These are phyloP conservation scores for Eumeta japonica DNA, from an alignment of 1,140 invertebrate genomes.

Conservation along the genomic window DNA sequence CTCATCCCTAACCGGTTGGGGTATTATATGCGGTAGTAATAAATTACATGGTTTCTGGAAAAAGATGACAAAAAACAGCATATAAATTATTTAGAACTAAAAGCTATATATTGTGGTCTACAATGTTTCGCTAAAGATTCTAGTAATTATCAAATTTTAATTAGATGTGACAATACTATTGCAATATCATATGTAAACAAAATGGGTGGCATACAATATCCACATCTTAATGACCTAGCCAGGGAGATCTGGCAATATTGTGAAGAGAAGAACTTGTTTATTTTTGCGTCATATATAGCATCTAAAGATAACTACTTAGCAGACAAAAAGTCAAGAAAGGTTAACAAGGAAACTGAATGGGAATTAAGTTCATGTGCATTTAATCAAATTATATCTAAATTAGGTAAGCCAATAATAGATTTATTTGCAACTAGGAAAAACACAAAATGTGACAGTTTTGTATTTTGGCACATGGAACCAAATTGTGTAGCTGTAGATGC, in stretches of 20 bases:
- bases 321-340: slow-evolving; percentile 12
- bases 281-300: slow-evolving; percentile 33
- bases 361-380: no score
- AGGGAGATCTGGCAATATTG: slow-evolving; percentile 41
- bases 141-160: slow-evolving; percentile 20
- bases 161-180: no score
- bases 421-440: slow-evolving; percentile 19
- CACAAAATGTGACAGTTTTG: slow-evolving; percentile 17
- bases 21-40: slow-evolving; percentile 5
- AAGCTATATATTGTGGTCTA: slow-evolving; percentile 26
- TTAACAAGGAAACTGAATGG: no score
- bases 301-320: no score
- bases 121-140: slow-evolving; percentile 27
- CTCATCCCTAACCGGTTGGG: no score
- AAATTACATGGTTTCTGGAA: no score
- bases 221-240: no score
- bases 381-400: slow-evolving; percentile 13
- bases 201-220: slow-evolving; percentile 25
- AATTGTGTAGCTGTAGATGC: no score
- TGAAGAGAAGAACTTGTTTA: no score
- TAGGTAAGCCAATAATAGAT: slow-evolving; percentile 17
- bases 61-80: no score
- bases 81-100: slow-evolving; percentile 17
- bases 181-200: no score
- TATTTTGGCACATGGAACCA: no score